Percentiles rank a stretch among this genome's conserved stretches.
phyloP scores from a whole-genome alignment of 2,888 invertebrate genomes.

The Phymatocera aterrima region DNA sequence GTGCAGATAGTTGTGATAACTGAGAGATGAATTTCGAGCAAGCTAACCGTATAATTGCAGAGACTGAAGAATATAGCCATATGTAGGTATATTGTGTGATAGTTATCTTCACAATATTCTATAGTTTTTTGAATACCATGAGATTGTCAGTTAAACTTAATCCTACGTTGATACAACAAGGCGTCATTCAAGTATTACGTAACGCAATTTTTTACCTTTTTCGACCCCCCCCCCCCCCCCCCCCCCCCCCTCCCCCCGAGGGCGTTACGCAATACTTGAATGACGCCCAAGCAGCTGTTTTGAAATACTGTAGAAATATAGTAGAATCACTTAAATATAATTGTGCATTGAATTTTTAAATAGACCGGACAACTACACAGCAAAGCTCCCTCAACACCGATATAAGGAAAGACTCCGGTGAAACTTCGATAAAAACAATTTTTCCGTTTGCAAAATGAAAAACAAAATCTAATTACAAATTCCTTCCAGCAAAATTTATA shows the following conservation, averaged over 20 bases:
- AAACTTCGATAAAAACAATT: no score
- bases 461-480: no score
- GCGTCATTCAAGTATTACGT: no score
- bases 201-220: no score
- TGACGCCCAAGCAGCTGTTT: no score
- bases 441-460: no score
- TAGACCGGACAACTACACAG: background rate
- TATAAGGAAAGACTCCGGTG: no score
- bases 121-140: background rate
- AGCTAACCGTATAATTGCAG: background rate
- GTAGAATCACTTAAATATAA: background rate
- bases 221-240: no score
- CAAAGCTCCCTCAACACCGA: constrained; percentile 15
- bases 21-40: background rate
- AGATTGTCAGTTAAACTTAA: background rate
- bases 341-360: constrained; percentile 1
- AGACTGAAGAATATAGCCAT: background rate
- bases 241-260: no score
- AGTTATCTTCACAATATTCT: background rate
- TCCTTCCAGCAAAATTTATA: no score
- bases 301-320: background rate
- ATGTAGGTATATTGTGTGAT: background rate
- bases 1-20: background rate
- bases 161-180: background rate
- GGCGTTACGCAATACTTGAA: no score